phyloP scores from a whole-genome alignment of 2,888 invertebrate genomes.

The Cephus runcator region DNA sequence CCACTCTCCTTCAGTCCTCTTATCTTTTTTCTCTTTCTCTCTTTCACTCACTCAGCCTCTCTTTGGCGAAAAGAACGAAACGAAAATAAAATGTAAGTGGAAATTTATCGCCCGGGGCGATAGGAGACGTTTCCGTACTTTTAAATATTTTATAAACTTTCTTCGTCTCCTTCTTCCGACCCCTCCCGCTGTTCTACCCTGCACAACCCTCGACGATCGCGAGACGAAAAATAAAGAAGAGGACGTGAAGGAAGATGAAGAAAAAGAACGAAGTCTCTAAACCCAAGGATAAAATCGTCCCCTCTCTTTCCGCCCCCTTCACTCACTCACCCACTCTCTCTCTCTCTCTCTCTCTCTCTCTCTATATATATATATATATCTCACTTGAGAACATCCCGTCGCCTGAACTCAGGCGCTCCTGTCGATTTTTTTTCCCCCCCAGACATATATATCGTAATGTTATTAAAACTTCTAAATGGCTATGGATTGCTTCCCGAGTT shows the following conservation, averaged over 20 bases:
- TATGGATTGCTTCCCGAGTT: slow-evolving; percentile 55
- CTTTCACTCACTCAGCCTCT: slow-evolving; percentile 18
- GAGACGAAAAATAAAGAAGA: slow-evolving; percentile 10
- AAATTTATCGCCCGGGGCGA: slow-evolving; percentile 66
- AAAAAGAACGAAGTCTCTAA: background rate
- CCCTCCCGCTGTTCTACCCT: slow-evolving; percentile 26
- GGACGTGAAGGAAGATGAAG: slow-evolving; percentile 10
- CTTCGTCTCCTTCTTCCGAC: slow-evolving; percentile 47
- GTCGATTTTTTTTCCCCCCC: slow-evolving; percentile 53
- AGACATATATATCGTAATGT: slow-evolving; percentile 58
- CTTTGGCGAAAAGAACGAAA: slow-evolving; percentile 46
- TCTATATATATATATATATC: background rate
- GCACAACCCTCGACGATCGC: slow-evolving; percentile 36
- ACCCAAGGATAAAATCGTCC: background rate
- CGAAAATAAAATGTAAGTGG: slow-evolving; percentile 66
- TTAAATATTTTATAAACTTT: slow-evolving; percentile 67
- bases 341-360: background rate
- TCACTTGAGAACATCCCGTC: background rate
- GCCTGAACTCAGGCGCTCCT: slow-evolving; percentile 39
- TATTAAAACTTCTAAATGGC: slow-evolving; percentile 65
- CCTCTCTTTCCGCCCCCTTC: background rate
- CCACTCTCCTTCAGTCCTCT: slow-evolving; percentile 28
- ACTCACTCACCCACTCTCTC: too few relatives aligned
- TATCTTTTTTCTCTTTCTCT: slow-evolving; percentile 19
- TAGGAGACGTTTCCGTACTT: slow-evolving; percentile 66